phyloP scores from a whole-genome alignment of 2,113 vertebrate genomes.

The Tiliqua scincoides region DNA sequence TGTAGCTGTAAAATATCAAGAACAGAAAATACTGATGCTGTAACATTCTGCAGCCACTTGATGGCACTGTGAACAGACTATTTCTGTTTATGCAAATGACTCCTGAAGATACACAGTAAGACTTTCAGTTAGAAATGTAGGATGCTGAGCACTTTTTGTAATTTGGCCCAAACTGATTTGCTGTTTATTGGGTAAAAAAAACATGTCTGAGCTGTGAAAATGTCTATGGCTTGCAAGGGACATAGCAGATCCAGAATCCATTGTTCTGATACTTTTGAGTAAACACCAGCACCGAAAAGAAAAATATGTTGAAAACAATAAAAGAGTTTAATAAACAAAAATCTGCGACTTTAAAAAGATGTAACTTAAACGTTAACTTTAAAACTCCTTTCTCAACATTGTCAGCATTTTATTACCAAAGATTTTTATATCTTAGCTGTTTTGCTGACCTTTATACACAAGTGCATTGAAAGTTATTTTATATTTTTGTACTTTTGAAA shows the following conservation, averaged over 20 bases:
- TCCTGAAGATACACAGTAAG: rapidly evolving
- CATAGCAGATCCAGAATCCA: rapidly evolving
- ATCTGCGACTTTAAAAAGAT: neutral
- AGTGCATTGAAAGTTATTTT: too few species aligned
- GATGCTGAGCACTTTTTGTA: neutral
- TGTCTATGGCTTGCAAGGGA: rapidly evolving
- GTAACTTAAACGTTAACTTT: too few species aligned
- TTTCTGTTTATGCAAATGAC: rapidly evolving
- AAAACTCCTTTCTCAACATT: too few species aligned
- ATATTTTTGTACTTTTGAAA: too few species aligned
- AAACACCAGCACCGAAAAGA: neutral
- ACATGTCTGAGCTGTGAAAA: rapidly evolving
- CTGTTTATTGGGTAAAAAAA: neutral
- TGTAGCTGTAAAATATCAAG: neutral
- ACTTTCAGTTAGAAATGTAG: neutral
- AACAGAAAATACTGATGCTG: neutral
- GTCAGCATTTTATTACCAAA: too few species aligned
- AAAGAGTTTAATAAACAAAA: neutral
- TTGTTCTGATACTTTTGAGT: neutral
- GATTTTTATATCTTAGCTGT: too few species aligned
- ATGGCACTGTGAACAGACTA: conserved; percentile 43
- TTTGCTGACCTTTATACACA: too few species aligned
- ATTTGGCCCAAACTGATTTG: neutral
- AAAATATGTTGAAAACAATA: neutral
- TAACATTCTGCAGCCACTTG: conserved; percentile 33